Conservation (phyloP, 2,888 invertebrate genomes). For the Agrotis exclamationis region DNA sequence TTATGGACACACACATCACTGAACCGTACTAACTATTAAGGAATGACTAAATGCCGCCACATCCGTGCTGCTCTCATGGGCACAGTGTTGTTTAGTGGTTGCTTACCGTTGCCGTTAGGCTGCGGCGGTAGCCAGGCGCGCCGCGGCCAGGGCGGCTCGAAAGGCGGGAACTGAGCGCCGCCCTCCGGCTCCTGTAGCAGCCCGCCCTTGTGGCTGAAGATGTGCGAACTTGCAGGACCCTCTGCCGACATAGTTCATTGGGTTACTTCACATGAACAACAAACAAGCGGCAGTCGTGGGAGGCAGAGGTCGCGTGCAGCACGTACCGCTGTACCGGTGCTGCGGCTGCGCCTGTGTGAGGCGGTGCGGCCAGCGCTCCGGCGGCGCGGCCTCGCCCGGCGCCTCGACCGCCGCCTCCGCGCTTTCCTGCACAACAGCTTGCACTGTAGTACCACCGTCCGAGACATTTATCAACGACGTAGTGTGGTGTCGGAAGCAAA, state of each 20-base stretch:
- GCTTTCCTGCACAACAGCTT: conserved; percentile 60
- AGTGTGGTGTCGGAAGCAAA: conserved; percentile 8
- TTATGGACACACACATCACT: conserved; percentile 8
- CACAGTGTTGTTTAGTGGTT: no score
- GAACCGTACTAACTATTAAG: no score
- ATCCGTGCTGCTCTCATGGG: no score
- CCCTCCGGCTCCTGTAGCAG: conserved; percentile 88
- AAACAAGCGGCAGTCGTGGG: no score
- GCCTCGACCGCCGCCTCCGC: conserved; percentile 47
- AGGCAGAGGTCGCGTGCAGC: no score
- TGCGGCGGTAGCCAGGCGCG: conserved; percentile 73
- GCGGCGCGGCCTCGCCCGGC: conserved; percentile 49
- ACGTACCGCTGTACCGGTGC: conserved; percentile 74
- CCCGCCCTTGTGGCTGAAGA: conserved; percentile 94
- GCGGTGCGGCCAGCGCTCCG: conserved; percentile 85
- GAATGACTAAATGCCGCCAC: no score
- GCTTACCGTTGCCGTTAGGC: conserved; percentile 53
- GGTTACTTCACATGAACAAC: background rate
- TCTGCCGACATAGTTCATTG: conserved; percentile 40
- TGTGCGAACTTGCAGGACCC: conserved; percentile 88
- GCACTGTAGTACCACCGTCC: conserved; percentile 10
- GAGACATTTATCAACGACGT: background rate
- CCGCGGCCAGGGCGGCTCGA: conserved; percentile 77
- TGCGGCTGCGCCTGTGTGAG: conserved; percentile 85
- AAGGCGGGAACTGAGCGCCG: conserved; percentile 70